Evolutionary conservation across 2,797 vertebrate species (phyloP), one percentile per base, ranked within the genome.

Genomic region (Gallinago nigripennis): DNA sequence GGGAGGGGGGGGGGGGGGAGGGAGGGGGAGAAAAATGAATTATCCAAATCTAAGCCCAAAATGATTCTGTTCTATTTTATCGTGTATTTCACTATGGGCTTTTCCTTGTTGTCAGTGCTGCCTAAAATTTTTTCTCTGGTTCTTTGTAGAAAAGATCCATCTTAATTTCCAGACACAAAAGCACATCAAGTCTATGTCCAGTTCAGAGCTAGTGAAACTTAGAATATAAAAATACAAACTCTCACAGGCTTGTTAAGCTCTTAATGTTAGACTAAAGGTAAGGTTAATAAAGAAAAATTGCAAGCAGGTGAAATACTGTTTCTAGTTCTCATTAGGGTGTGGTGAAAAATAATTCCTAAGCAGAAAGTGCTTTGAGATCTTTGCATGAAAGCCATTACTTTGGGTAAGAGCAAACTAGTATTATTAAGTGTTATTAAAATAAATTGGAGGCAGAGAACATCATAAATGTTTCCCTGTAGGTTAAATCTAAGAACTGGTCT

Each of bases 381-480:
- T 79, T 84, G 31, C 88, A 96, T 94, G 87, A 97, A 97, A 96
- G 88, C 27, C 75, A 90, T 68, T 95, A 64, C 37, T 92, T 91
- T 41, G 25, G 45, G 82, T 88, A 96, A 95, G 87, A 95, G n/a
- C 48, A 90, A 88, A 91, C 39, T 79, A 90, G 93, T 94, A 94
- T 96, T 96, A 97, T 97, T 97, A 98, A 95, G 78, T 84, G 76
- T 96, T 95, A 96, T 97, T 98, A 96, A 97, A 97, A 92, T 95
- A 97, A 97, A 96, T 95, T 96, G 84, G 86, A 98, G 76, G 39
- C 83, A 96, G 94, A 92, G 89, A 82, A 92, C 57, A 78, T 86
- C 86, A 88, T 95, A 96, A 96, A 96, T 95, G 43, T 93, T 96
- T 95, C 87, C 94, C 91, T 88, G 57, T 58, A 78, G 84, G 82